Evolutionary conservation across 2,113 vertebrate genomes (phyloP).

Genomic region (Chaenocephalus aceratus): DNA sequence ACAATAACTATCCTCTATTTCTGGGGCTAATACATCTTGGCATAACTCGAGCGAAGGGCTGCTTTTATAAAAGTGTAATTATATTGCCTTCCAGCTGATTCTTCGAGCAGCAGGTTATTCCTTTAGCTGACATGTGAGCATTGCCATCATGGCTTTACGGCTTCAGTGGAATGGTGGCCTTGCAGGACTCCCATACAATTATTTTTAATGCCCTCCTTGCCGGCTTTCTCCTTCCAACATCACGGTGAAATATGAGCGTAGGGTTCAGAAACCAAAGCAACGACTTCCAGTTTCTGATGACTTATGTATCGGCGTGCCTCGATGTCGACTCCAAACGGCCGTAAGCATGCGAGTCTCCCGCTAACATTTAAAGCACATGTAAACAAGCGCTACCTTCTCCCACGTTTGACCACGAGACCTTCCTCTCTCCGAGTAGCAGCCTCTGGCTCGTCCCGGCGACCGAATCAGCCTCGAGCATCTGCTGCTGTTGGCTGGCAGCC

Average conservation of each 20-base stretch:
- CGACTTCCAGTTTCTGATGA: background rate
- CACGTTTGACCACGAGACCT: constrained; percentile 49
- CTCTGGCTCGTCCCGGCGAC: constrained; percentile 34
- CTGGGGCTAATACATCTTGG: background rate
- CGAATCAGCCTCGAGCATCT: constrained; percentile 69
- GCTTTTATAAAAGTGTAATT: constrained; percentile 38
- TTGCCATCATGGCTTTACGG: background rate
- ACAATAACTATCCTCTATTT: constrained; percentile 12
- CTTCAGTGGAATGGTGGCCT: constrained; percentile 19
- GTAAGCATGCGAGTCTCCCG: background rate
- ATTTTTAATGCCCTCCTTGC: background rate
- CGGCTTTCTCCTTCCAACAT: background rate
- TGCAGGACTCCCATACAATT: background rate
- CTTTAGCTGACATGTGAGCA: constrained; percentile 29
- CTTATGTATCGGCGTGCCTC: too few relatives aligned
- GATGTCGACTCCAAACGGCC: too few relatives aligned
- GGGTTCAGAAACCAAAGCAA: background rate
- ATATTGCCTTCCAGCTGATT: constrained; percentile 16
- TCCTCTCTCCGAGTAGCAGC: constrained; percentile 48
- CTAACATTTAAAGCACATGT: constrained; percentile 25
- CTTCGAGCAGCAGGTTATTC: background rate
- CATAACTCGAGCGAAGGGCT: background rate
- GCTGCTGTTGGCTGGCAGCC: constrained; percentile 48
- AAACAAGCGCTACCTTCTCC: constrained; percentile 27
- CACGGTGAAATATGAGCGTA: background rate